A percentile compares a stretch with the other conserved stretches of the same genome.
These are phyloP conservation scores for Sicus ferrugineus DNA, from an alignment of 2,888 invertebrate genomes.

Conservation along the genomic window DNA sequence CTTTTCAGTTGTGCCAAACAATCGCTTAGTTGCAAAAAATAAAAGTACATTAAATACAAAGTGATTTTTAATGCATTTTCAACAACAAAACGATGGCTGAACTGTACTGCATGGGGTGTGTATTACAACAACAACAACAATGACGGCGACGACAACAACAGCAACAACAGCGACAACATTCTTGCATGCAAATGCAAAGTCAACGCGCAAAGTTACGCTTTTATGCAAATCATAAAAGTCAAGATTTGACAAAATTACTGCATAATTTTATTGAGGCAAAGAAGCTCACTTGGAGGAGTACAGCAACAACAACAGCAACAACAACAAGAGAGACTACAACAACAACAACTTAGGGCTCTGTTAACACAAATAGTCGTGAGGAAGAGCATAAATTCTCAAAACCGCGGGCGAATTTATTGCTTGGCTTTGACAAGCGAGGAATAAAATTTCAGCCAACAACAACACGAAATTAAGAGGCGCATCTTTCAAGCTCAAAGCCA, in stretches of 20 bases:
- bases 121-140: not conserved
- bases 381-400: constrained; percentile 18
- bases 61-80: too few species aligned
- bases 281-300: not conserved
- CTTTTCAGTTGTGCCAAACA: too few species aligned
- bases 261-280: not conserved
- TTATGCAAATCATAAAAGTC: constrained; percentile 49
- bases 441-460: constrained; percentile 11
- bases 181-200: not conserved
- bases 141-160: too few species aligned
- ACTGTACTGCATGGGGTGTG: too few species aligned
- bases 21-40: too few species aligned
- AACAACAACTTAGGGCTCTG: not conserved
- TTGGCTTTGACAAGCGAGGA: not conserved
- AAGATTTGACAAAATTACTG: constrained; percentile 45
- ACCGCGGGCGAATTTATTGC: constrained; percentile 26
- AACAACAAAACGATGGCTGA: too few species aligned
- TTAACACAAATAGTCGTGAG: not conserved
- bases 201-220: constrained; percentile 33
- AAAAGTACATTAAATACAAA: too few species aligned
- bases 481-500: too few species aligned
- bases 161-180: not conserved
- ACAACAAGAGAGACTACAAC: not conserved
- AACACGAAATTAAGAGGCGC: too few species aligned
- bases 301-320: constrained; percentile 5